Base-by-base conservation (phyloP, 2,888 invertebrate genomes). In the Cephalotes varians region DNA sequence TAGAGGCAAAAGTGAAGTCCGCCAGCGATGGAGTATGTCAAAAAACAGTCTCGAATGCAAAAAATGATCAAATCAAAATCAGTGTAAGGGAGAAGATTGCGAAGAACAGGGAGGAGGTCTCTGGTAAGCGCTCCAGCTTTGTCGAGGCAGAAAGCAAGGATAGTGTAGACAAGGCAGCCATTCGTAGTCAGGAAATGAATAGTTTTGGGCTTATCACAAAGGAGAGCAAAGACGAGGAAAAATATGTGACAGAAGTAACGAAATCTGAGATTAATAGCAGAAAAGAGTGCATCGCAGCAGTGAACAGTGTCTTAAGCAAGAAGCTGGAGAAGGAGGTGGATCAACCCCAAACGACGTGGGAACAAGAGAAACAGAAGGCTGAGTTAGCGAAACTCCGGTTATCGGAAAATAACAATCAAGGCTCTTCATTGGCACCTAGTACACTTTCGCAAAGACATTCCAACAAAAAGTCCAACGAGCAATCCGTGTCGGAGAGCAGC, bases 361-460 rank as follows among this genome's bases (percentile, higher is more conserved):
- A 94, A 84, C 92, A 93, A 60, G 94, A 94, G 67, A 94, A 94
- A 84, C 92, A 93, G 18, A 94, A 94, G 82, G 93, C 93, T 49
- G 94, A 94, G 86, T 85, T 94, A 4, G 93, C 93, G 1, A 92
- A 93, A 73, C 81, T 93, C 60, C 91, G 92, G 79, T 85, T 92
- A 56, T 86, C 92, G 28, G 93, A 94, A 60, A 91, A 84, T 67
- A 82, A 86, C 12, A 85, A 89, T 82, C 88, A 89, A 73, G 76
- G 79, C 5, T 82, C 85, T 80, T 25, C 80, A 73, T 79, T 51
- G 15, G 73, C 85, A 15, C 84, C 90, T 2, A 81, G 85, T 12
- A 71, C 80, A n/a, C 77, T 84, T 21, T 76, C 88, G 18, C 91
- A 89, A 12, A 86, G 85, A 34, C 89, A 89, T 44, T 56, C 44